Evolutionary conservation across 2,888 invertebrate species (phyloP).

Genomic region (Drosophila ochracea): DNA sequence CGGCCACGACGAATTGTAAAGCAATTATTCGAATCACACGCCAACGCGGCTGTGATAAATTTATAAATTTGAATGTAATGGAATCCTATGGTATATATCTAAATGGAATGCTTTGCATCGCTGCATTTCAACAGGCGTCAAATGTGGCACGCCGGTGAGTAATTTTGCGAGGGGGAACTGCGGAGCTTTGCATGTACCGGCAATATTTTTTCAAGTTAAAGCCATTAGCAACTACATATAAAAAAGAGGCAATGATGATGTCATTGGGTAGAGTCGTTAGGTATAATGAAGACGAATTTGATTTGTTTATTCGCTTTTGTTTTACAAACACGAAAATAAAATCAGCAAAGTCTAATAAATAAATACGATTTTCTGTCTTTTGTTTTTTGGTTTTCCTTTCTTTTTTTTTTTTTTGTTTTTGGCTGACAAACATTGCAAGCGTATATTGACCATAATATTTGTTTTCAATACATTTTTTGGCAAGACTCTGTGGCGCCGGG

Average conservation of each 20-base stretch:
- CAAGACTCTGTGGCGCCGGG: constrained; percentile 72
- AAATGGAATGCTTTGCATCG: constrained; percentile 62
- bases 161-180: constrained; percentile 2
- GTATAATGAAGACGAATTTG: constrained; percentile 71
- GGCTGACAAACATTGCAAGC: constrained; percentile 30
- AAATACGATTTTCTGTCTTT: constrained; percentile 3
- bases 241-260: constrained; percentile 53
- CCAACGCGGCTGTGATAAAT: constrained; percentile 57
- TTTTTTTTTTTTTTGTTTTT: constrained; percentile 10
- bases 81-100: constrained; percentile 9
- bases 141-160: constrained; percentile 26
- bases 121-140: constrained; percentile 65
- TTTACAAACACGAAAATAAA: constrained; percentile 27
- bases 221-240: constrained; percentile 22
- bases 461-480: constrained; percentile 60
- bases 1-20: constrained; percentile 63
- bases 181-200: not conserved
- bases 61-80: constrained; percentile 51
- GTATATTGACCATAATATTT: constrained; percentile 43
- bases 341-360: constrained; percentile 17
- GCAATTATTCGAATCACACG: constrained; percentile 77
- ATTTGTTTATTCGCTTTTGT: constrained; percentile 56
- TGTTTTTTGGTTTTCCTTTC: not conserved
- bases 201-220: constrained; percentile 31
- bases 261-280: constrained; percentile 60